These are phyloP conservation scores for Hippocampus barbouri DNA, from an alignment of 2,113 vertebrate genomes.

Conservation along the genomic window DNA sequence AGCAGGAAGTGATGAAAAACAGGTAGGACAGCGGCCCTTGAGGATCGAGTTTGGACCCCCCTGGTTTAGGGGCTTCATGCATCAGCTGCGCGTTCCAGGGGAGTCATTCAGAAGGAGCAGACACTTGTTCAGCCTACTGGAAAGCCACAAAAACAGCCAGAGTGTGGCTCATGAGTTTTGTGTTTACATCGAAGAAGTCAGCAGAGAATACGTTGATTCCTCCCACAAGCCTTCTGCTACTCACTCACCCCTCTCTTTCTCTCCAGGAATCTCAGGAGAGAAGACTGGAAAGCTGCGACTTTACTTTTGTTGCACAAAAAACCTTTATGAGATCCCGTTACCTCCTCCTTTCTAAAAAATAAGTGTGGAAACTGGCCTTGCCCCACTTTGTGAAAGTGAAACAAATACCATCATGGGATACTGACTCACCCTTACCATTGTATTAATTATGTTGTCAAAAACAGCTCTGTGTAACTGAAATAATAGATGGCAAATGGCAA, in stretches of 20 bases:
- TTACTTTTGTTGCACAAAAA: constrained; percentile 78
- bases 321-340: constrained; percentile 72
- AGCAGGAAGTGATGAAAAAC: too few species aligned
- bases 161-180: constrained; percentile 45
- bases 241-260: constrained; percentile 14
- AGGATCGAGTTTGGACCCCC: too few species aligned
- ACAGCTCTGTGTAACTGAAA: not conserved
- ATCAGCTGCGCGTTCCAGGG: not conserved
- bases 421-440: not conserved
- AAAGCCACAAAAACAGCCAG: constrained; percentile 18
- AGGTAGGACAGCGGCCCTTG: too few species aligned
- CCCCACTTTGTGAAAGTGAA: not conserved
- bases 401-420: not conserved
- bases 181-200: constrained; percentile 44
- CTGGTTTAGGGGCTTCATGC: not conserved
- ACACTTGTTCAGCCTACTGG: constrained; percentile 10
- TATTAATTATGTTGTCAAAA: not conserved
- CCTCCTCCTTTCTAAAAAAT: constrained; percentile 67
- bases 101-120: constrained; percentile 2
- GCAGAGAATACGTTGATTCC: constrained; percentile 28
- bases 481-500: not conserved
- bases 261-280: constrained; percentile 60
- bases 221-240: constrained; percentile 32
- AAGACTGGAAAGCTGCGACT: constrained; percentile 78
- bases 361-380: constrained; percentile 30